These are phyloP conservation scores for Microctonus brassicae DNA, from an alignment of 2,888 invertebrate species.

Conservation along the genomic window DNA sequence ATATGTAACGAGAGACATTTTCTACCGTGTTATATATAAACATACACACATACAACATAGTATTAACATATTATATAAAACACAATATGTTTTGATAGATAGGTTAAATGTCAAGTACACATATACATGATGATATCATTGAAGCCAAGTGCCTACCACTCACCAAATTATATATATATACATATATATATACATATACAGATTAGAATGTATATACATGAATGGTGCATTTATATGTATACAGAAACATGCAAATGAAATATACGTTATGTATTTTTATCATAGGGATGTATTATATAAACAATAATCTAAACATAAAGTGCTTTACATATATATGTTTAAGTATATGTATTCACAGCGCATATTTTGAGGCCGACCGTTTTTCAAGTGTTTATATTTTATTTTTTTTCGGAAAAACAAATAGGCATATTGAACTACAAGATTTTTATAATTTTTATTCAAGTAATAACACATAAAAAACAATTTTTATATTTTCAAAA, in stretches of 20 bases:
- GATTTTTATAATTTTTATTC: too few relatives aligned
- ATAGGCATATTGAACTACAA: too few relatives aligned
- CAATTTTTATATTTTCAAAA: too few relatives aligned
- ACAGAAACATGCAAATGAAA: neutral
- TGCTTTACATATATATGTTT: too few relatives aligned
- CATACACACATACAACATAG: neutral
- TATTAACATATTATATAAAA: neutral
- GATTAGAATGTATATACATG: too few relatives aligned
- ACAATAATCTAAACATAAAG: neutral
- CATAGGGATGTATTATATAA: too few relatives aligned
- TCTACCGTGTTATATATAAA: neutral
- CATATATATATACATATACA: neutral
- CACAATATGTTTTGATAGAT: neutral
- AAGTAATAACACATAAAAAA: too few relatives aligned
- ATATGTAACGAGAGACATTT: neutral
- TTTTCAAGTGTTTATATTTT: too few relatives aligned
- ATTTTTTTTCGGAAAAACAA: too few relatives aligned
- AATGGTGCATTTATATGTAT: too few relatives aligned
- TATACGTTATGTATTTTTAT: neutral
- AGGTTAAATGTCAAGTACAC: neutral
- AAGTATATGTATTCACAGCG: too few relatives aligned
- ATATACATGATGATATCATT: neutral
- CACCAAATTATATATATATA: neutral
- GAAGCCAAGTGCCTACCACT: neutral
- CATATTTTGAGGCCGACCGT: too few relatives aligned